These are phyloP conservation scores for Microplitis manilae DNA, from an alignment of 2,888 invertebrate species.

Conservation along the genomic window DNA sequence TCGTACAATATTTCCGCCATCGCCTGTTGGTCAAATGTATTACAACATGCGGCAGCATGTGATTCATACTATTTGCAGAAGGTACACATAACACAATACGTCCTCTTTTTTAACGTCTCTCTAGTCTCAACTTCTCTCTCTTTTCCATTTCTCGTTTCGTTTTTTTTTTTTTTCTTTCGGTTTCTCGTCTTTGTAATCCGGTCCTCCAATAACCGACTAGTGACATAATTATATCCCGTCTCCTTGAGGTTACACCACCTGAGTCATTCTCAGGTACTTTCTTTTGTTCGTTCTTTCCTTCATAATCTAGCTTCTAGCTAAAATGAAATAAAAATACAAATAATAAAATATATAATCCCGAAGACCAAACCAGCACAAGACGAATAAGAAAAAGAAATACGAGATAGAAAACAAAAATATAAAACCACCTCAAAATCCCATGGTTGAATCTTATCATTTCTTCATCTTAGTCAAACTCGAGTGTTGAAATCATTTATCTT, in stretches of 20 bases:
- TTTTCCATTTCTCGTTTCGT: conserved; percentile 36
- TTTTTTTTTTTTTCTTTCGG: conserved; percentile 19
- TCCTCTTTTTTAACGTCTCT: conserved; percentile 47
- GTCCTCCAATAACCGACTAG: conserved; percentile 57
- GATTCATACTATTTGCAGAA: conserved; percentile 64
- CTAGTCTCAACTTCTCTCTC: conserved; percentile 39
- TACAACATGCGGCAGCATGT: conserved; percentile 52
- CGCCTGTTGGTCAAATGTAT: conserved; percentile 47
- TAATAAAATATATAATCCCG: not conserved
- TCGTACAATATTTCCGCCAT: conserved; percentile 30
- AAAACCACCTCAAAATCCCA: not conserved
- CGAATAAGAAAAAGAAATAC: not conserved
- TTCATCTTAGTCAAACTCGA: not conserved
- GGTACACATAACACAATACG: conserved; percentile 44
- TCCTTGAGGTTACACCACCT: conserved; percentile 61
- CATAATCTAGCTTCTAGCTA: not conserved
- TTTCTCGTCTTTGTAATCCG: conserved; percentile 46
- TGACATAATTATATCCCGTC: conserved; percentile 67
- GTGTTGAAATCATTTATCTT: conserved; percentile 1
- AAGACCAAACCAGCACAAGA: not conserved
- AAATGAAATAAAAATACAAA: not conserved
- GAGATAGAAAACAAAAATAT: not conserved
- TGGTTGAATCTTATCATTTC: not conserved
- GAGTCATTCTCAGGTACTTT: conserved; percentile 64
- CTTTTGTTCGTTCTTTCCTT: conserved; percentile 57